Base-by-base conservation (phyloP, 2,113 vertebrate species). In the Benitochromis conjunctus region DNA sequence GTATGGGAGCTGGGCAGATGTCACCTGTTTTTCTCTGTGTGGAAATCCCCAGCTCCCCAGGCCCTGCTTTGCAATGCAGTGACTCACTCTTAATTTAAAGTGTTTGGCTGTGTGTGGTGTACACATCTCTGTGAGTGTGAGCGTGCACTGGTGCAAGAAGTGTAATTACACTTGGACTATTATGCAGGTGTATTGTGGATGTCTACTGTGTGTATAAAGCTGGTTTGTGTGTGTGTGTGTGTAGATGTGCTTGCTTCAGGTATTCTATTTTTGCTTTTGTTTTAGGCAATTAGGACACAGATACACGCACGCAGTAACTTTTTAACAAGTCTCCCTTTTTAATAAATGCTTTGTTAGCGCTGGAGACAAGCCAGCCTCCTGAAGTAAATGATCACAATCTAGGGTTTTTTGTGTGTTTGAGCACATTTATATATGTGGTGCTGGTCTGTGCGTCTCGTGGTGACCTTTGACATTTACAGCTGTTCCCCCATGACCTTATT, bases 1-100 rank as follows among this genome's bases (percentile, higher is more conserved):
- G 90, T 89, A 90, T 83, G 84, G 78, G 74, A 93, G 81, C 80
- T 18, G 85, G 89, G 86, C 90, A 92, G 92, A 93, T 94, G 93
- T 94, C 94, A 95, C 92, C 95, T 94, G 92, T 85, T 94, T 95
- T 92, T 85, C 84, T 82, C 69, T 24, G 58, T 48, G 85, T 94
- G 95, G 95, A 94, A 95, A 94, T 94, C 91, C 94, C 95, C 94
- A 92, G 56, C 91, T 92, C 95, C 86, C 78, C 84, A 81, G 92
- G 92, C 90, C 87, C 79, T 86, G 86, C 87, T 94, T 91, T 80
- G 89, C 80, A 91, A 83, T 3, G 69, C 88, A 89, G 29, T 95
- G 94, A 95, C 91, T 95, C 92, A 95, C 89, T 90, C 87, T 85
- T 89, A 69, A 90, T 94, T 92, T 90, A 48, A 83, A 91, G 82